phyloP scores from a whole-genome alignment of 2,113 vertebrate species.

The Corythaixoides concolor region DNA sequence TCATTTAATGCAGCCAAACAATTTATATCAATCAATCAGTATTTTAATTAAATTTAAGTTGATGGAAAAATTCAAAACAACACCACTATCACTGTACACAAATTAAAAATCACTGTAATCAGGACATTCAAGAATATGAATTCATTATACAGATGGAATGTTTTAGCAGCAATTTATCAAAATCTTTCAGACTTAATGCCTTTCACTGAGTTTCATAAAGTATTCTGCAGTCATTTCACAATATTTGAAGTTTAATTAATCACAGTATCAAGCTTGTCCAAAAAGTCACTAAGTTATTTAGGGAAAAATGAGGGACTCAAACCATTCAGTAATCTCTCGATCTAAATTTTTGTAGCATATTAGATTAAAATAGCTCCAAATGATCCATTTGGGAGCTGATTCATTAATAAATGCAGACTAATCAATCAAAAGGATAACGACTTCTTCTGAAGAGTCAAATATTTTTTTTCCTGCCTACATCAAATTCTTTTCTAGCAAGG shows the following conservation, averaged over 20 bases:
- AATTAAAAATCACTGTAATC: conserved; percentile 42
- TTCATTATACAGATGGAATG: conserved; percentile 29
- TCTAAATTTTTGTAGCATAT: background rate
- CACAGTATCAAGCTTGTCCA: conserved; percentile 26
- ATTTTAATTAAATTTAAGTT: conserved; percentile 51
- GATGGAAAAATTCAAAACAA: conserved; percentile 20
- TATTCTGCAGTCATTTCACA: conserved; percentile 38
- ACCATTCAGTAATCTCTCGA: background rate
- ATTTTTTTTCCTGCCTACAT: background rate
- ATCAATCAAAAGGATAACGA: background rate
- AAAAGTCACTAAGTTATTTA: conserved; percentile 16
- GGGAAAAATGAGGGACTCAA: background rate
- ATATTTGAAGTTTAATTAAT: conserved; percentile 57
- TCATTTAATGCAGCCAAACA: background rate
- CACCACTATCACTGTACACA: background rate
- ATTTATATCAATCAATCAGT: background rate
- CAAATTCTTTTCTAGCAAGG: background rate
- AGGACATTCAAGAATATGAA: conserved; percentile 10
- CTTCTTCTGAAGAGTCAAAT: background rate
- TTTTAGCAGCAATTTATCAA: conserved; percentile 53
- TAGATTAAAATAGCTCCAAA: background rate
- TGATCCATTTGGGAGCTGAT: background rate
- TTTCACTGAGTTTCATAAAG: conserved; percentile 14
- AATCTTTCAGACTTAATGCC: conserved; percentile 19
- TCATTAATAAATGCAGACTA: conserved; percentile 18